A percentile compares a stretch with the other conserved stretches of the same genome.
Evolutionary conservation across 30 jellyfish, hydroid and myxozoan species (phyloP).

Genomic region (Aurelia sp.): DNA sequence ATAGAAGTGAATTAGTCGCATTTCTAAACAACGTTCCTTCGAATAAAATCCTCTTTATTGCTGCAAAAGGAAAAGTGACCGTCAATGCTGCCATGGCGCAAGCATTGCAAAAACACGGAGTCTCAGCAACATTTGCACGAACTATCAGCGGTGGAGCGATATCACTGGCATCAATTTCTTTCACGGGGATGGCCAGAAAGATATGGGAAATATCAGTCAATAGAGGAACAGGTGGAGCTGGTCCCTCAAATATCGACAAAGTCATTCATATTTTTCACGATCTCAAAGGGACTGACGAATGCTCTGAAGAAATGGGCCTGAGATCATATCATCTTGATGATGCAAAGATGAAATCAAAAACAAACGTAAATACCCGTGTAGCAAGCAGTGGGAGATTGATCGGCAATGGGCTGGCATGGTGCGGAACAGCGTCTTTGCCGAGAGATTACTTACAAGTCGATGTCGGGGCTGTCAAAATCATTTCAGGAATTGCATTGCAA

Average conservation of each 20-base stretch:
- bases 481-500: constrained; percentile 53
- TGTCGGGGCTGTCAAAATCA: constrained; percentile 10
- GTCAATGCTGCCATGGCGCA: not conserved
- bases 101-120: constrained; percentile 53
- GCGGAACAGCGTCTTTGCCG: constrained; percentile 10
- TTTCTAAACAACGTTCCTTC: constrained; percentile 25
- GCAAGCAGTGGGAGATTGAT: constrained; percentile 10
- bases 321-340: constrained; percentile 22
- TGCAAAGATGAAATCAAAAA: constrained; percentile 9
- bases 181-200: constrained; percentile 49
- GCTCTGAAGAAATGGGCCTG: constrained; percentile 63
- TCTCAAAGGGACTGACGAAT: constrained; percentile 37
- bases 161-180: constrained; percentile 47
- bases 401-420: constrained; percentile 7
- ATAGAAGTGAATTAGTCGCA: not conserved
- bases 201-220: constrained; percentile 32
- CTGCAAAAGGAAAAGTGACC: not conserved
- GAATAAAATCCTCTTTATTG: constrained; percentile 37
- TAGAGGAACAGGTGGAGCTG: not conserved
- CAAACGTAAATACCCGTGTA: not conserved
- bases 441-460: constrained; percentile 41
- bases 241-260: not conserved
- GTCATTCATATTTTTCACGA: constrained; percentile 35
- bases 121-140: constrained; percentile 48
- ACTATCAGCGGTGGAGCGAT: not conserved